Evolutionary conservation across 1,140 invertebrate genomes (phyloP).

Genomic region (Gonioctena quinquepunctata): DNA sequence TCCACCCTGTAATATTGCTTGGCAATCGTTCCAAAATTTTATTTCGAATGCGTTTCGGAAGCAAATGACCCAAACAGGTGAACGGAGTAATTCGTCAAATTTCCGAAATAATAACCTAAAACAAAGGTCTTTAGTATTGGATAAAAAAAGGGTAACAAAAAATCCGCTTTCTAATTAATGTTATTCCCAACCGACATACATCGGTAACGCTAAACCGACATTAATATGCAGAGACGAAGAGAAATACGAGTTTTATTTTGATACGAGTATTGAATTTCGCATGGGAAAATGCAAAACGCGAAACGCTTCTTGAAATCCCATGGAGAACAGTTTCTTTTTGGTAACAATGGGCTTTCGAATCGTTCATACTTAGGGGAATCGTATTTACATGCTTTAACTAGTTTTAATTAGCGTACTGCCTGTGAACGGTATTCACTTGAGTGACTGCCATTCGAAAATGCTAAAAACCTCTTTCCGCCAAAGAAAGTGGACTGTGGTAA

Average conservation of each 20-base stretch:
- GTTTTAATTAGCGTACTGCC: background rate
- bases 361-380: no score
- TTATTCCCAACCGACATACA: background rate
- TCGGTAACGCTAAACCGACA: background rate
- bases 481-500: background rate
- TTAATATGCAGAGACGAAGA: background rate
- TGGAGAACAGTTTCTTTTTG: background rate
- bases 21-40: no score
- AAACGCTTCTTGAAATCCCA: background rate
- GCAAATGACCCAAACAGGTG: no score
- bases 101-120: background rate
- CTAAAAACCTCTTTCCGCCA: background rate
- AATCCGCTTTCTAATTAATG: background rate
- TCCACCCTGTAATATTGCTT: no score
- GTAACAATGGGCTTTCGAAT: no score
- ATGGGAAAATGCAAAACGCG: background rate
- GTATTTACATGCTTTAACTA: background rate
- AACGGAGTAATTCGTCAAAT: no score
- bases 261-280: background rate
- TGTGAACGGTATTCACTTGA: background rate
- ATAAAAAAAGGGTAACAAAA: background rate
- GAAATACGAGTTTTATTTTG: background rate
- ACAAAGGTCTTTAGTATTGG: no score
- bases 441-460: background rate
- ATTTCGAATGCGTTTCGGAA: no score